Base-by-base conservation (phyloP, 2,888 invertebrate species). In the Tribolium freemani region DNA sequence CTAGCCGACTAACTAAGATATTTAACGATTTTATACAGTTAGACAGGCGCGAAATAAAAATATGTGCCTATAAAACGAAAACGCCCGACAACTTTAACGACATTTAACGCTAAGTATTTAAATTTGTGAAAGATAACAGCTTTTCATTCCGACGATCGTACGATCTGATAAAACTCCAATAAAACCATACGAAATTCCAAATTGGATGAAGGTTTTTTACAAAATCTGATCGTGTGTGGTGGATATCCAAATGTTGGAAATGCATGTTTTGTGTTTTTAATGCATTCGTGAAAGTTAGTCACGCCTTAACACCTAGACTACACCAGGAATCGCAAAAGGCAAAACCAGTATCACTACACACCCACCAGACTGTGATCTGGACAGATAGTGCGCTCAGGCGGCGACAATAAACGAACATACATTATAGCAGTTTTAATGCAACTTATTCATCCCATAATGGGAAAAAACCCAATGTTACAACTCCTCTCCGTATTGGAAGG, bases 221-320 rank as follows among this genome's bases (percentile, higher is more conserved):
- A 61, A 50, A 50, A 30, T 51, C 5, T 5, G 44, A 8, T 56
- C 30, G 54, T 26, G 46, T 48, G 11, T 26, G 38, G 31, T 63
- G 4, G n/a, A 2, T 16, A 51, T 66, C 13, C 38, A 44, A 57
- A 67, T 57, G 5, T 11, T 66, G 48, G 46, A 20, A 67, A 66
- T 66, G 63, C 46, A 31, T 20, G 64, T 53, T 75, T 71, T 79
- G 74, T 75, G 72, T 74, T 48, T 75, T 75, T 73, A 74, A 72
- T 75, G 72, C 72, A 74, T 70, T 73, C 73, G 79, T 78, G 77
- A 78, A 78, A 64, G 64, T 64, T 44, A 79, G 78, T 79, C 80
- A 78, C 80, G 77, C 79, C 78, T 79, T 76, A 74, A 77, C 77
- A 79, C 78, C 78, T 77, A 79, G 76, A 77, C 67, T 64, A 69